phyloP scores from a whole-genome alignment of 2,888 invertebrate genomes.

The Agapetus fuscipes region DNA sequence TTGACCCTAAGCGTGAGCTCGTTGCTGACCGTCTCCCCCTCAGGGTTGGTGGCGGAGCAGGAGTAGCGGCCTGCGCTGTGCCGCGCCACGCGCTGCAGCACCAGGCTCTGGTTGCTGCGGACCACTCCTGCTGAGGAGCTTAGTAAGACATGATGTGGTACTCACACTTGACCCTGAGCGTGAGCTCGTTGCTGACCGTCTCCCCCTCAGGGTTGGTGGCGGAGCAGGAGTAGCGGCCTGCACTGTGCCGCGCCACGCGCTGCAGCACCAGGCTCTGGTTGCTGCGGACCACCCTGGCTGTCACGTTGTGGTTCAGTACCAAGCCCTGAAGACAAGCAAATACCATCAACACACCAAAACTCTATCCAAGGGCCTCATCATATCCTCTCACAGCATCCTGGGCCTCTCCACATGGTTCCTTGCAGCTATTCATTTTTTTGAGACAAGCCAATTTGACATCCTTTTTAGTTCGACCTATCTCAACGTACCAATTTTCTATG shows the following conservation, averaged over 20 bases:
- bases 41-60: slow-evolving; percentile 79
- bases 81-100: slow-evolving; percentile 80
- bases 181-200: slow-evolving; percentile 77
- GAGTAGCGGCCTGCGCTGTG: slow-evolving; percentile 80
- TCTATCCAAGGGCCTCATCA: too few relatives aligned
- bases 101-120: slow-evolving; percentile 85
- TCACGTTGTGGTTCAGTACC: slow-evolving; percentile 73
- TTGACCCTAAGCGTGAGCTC: slow-evolving; percentile 76
- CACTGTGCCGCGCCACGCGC: slow-evolving; percentile 76
- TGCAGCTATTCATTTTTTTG: too few relatives aligned
- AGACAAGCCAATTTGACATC: too few relatives aligned
- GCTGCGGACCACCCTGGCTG: slow-evolving; percentile 79
- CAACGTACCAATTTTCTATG: too few relatives aligned
- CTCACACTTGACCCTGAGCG: slow-evolving; percentile 83
- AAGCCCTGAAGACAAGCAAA: slow-evolving; percentile 51
- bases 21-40: slow-evolving; percentile 82
- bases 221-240: slow-evolving; percentile 80
- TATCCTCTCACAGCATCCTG: too few relatives aligned
- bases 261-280: slow-evolving; percentile 89
- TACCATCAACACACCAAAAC: background rate
- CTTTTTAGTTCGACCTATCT: too few relatives aligned
- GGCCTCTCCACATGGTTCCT: too few relatives aligned
- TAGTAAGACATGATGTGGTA: too few relatives aligned
- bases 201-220: slow-evolving; percentile 83
- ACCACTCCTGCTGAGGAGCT: slow-evolving; percentile 81